Conservation (phyloP, 2,113 vertebrate species). For the Herpetotheres cachinnans region DNA sequence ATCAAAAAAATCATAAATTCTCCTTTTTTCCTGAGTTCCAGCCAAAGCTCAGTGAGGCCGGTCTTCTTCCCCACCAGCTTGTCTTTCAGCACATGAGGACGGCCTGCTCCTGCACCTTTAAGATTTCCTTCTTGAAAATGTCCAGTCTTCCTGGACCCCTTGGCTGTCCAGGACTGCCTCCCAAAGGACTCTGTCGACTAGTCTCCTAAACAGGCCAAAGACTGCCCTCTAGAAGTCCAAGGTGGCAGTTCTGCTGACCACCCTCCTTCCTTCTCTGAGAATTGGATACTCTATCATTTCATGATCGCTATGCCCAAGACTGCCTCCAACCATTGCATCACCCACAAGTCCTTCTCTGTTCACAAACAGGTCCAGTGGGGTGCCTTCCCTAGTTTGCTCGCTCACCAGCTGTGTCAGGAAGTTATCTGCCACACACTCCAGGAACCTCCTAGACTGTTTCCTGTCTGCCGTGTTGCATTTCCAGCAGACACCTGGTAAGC, state of each 20-base stretch:
- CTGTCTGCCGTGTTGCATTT: no score
- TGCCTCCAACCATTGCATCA: not conserved
- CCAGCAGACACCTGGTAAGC: no score
- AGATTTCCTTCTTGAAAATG: no score
- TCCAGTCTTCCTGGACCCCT: no score
- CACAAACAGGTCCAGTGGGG: no score
- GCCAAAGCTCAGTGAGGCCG: not conserved
- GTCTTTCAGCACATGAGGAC: no score
- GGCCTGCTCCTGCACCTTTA: no score
- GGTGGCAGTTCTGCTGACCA: not conserved
- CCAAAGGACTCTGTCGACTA: not conserved
- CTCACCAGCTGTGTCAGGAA: no score
- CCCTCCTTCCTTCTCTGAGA: not conserved
- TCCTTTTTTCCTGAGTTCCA: not conserved
- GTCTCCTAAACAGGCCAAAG: not conserved
- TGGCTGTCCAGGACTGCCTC: not conserved
- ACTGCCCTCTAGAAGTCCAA: not conserved
- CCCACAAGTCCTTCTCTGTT: not conserved
- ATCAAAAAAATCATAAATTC: not conserved
- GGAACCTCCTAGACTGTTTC: no score
- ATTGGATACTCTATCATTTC: fast-evolving
- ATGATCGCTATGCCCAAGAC: not conserved
- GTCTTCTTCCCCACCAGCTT: not conserved
- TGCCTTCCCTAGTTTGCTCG: no score
- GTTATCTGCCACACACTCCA: no score